Evolutionary conservation across 2,797 vertebrate species (phyloP).

Genomic region (Sebastes steindachneri): DNA sequence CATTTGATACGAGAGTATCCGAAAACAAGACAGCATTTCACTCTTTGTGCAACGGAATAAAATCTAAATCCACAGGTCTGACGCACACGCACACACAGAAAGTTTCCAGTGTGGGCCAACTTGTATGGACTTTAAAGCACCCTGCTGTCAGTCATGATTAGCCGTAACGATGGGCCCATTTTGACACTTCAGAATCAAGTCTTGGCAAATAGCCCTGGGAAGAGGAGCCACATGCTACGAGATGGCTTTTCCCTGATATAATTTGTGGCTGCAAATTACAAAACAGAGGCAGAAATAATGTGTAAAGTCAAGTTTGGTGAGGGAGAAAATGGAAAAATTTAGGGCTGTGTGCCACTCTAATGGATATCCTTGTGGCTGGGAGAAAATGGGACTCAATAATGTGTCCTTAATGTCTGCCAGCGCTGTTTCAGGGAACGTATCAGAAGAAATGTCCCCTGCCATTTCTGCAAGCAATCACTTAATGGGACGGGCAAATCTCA

Average conservation of each 20-base stretch:
- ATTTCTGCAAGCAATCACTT: slow-evolving; percentile 97
- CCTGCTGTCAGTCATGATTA: slow-evolving; percentile 85
- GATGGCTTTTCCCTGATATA: slow-evolving; percentile 87
- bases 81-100: slow-evolving; percentile 21
- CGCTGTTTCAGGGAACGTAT: slow-evolving; percentile 89
- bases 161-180: slow-evolving; percentile 84
- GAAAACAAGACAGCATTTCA: not conserved
- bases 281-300: slow-evolving; percentile 88
- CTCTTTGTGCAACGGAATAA: slow-evolving; percentile 5
- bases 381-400: slow-evolving; percentile 84
- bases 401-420: slow-evolving; percentile 86
- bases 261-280: slow-evolving; percentile 87
- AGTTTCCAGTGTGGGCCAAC: slow-evolving; percentile 71
- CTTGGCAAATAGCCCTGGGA: slow-evolving; percentile 82
- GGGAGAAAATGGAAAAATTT: slow-evolving; percentile 90
- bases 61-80: slow-evolving; percentile 10
- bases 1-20: not conserved
- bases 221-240: slow-evolving; percentile 82
- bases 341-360: slow-evolving; percentile 88
- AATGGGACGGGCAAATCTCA: slow-evolving; percentile 92
- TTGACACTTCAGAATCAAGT: slow-evolving; percentile 88
- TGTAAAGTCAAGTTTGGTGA: slow-evolving; percentile 89
- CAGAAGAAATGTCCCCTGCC: slow-evolving; percentile 88
- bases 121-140: slow-evolving; percentile 80
- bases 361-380: slow-evolving; percentile 86